Base-by-base conservation (phyloP, 2,797 vertebrate genomes). In the Sardinella longiceps region DNA sequence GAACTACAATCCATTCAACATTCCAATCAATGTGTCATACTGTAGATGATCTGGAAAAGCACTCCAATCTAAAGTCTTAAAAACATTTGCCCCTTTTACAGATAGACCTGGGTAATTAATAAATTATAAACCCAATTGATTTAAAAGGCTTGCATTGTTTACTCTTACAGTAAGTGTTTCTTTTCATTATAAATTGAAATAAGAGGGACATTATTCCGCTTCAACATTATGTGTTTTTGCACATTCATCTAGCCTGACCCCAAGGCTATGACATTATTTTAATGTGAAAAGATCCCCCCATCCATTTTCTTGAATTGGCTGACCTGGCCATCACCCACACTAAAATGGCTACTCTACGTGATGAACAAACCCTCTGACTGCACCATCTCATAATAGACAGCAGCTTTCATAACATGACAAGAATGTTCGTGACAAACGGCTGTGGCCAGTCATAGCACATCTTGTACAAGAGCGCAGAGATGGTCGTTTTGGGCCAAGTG, bases 241-340 rank as follows among this genome's bases (percentile, higher is more conserved):
- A 77, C 70, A 77, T 77, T 77, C 33, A 77, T 77, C 33, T 20
- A 43, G 18, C 15, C 33, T 37, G 18, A 77, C 70, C 18, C 6
- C 18, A 37, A 43, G 70, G 70, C 70, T 77, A 37, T 39, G 70
- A 23, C 70, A 39, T 43, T 77, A 43, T 77, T 77, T 77, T 23
- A 77, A 39, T 33, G 18, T 23, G 43, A 18, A 37, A 20, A 10
- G 33, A 43, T 77, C 33, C 70, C 28, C 30, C 70, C 33, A 77
- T 77, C 70, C 70, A 77, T 77, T 43, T 43, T 77, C 33, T 43
- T 77, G 37, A 77, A 77, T 39, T 77, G 70, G 37, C 70, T 77
- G 70, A 77, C 33, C 70, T 77, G 33, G 70, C 70, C 37, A 39
- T 77, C 70, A 23, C 37, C 70, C 70, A 39, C 70, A 39, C 5